A percentile compares a stretch with the other conserved stretches of the same genome.
Evolutionary conservation across 2,113 vertebrate species (phyloP).

Genomic region (Rhabdornis inornatus): DNA sequence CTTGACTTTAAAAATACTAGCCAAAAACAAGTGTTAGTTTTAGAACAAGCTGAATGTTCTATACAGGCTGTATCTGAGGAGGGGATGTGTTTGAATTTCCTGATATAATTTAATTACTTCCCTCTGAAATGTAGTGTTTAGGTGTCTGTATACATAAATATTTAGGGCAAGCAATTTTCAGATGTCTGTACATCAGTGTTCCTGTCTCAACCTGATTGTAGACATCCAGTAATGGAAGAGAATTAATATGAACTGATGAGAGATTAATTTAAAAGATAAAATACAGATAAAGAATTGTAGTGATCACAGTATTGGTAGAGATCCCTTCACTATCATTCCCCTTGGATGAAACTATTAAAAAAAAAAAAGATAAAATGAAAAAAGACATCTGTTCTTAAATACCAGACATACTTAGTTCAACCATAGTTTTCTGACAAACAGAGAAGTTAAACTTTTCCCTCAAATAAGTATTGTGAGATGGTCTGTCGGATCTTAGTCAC

Average conservation of each 20-base stretch:
- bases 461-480: neutral
- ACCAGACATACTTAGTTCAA: neutral
- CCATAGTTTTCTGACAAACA: neutral
- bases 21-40: accelerated
- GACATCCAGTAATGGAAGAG: neutral
- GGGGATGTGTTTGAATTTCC: neutral
- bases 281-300: neutral
- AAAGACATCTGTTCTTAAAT: neutral
- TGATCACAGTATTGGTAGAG: neutral
- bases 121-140: neutral
- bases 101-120: neutral
- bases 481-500: neutral
- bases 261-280: neutral
- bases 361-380: neutral
- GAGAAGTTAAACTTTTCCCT: neutral
- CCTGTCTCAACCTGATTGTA: neutral
- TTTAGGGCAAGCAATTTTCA: neutral
- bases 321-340: neutral
- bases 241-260: neutral
- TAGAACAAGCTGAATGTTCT: neutral
- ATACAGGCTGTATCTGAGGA: neutral
- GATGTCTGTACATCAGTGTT: accelerated
- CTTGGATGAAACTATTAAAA: neutral
- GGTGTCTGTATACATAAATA: neutral
- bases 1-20: neutral